phyloP scores from a whole-genome alignment of 2,113 vertebrate species.

The Aix galericulata region DNA sequence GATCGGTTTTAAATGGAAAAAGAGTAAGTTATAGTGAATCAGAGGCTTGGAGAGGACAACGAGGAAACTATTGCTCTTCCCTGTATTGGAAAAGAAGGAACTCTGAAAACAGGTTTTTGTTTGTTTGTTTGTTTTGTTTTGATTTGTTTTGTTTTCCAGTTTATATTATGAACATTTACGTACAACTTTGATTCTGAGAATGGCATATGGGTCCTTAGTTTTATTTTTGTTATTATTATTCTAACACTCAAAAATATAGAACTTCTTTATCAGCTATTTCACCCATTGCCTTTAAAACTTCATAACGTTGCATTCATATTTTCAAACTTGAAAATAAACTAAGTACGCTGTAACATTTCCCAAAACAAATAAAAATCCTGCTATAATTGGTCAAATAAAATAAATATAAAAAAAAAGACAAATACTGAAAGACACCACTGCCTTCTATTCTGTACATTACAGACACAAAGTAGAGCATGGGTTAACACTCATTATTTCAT shows the following conservation, averaged over 20 bases:
- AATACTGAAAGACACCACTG: background rate
- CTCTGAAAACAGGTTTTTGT: background rate
- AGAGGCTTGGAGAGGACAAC: background rate
- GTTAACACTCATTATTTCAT: background rate
- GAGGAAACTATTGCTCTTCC: background rate
- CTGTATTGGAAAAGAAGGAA: background rate
- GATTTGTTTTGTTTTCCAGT: background rate
- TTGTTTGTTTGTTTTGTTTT: background rate
- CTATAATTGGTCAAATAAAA: background rate
- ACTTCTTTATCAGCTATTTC: background rate
- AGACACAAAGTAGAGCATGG: background rate
- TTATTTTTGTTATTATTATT: background rate
- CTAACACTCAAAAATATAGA: background rate
- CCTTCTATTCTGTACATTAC: background rate
- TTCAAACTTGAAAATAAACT: background rate
- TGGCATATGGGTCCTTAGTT: background rate
- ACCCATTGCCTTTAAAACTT: background rate
- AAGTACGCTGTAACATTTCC: background rate
- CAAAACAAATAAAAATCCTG: background rate
- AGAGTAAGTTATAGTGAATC: background rate
- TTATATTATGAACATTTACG: background rate
- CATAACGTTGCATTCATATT: background rate
- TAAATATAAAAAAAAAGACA: background rate
- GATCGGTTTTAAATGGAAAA: background rate
- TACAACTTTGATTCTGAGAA: background rate